Evolutionary conservation across 2,888 invertebrate species (phyloP), one percentile per base, ranked within the genome.

Genomic region (Campoletis raptor): DNA sequence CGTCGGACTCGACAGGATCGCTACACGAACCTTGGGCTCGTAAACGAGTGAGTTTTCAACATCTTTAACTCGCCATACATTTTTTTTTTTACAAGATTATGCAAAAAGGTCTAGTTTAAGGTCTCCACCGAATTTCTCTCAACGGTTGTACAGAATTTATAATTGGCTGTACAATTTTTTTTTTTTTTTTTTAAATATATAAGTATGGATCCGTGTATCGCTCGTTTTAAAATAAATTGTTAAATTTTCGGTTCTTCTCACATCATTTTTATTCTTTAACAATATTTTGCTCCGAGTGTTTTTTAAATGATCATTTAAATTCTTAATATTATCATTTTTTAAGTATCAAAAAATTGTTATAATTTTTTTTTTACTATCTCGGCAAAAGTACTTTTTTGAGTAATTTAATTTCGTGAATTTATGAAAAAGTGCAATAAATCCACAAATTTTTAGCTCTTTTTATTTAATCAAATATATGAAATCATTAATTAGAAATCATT

Each of bases 11-110:
- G 97, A 24, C 97, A 97, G 0, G 98, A 98, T 92, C 95, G 97
- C 93, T 98, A 98, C 93, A 96, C 97, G 45, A 97, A 97, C 88
- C 96, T 96, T 37, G 98, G 98, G 89, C 95, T 98, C 76, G 97
- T 97, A 45, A 98, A 98, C 93, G 97, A 97, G 97, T 98, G 95
- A 96, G 97, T 93, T 89, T 69, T 37, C 48, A 66, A 66, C 79
- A 79, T 30, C 45, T 66, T 30, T 72, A 73, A 66, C 66, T 42
- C 52, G 37, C 57, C 21, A 74, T 42, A 54, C 57, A 54, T 48
- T 30, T 30, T 30, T 30, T 30, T 30, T 30, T 45, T 57, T 37
- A 79, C 42, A 30, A 52, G n/a, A 86, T 86, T 86, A 81, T 81
- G 64, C 64, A 77, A 81, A 81, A 86, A 87, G 85, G 81, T 85